phyloP scores from a whole-genome alignment of 2,797 vertebrate genomes.

The Enteromius viviparus region DNA sequence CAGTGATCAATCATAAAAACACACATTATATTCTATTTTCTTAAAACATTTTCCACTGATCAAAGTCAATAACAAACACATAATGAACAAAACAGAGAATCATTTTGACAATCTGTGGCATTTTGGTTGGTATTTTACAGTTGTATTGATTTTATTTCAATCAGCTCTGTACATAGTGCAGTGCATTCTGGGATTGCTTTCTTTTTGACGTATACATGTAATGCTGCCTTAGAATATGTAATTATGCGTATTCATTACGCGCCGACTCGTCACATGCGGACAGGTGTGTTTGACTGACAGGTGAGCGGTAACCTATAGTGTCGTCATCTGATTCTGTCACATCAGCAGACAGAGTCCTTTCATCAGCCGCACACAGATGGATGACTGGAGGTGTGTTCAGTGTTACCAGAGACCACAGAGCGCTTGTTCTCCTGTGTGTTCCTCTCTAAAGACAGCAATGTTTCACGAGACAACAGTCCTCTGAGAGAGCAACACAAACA shows the following conservation, averaged over 20 bases:
- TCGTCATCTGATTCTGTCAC: constrained; percentile 45
- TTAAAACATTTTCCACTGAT: not conserved
- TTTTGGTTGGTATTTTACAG: not conserved
- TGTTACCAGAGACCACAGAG: constrained; percentile 49
- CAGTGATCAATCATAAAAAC: not conserved
- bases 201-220: not conserved
- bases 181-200: constrained; percentile 1
- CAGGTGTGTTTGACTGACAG: constrained; percentile 32
- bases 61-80: not conserved
- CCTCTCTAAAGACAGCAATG: constrained; percentile 33
- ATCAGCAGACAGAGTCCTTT: constrained; percentile 47
- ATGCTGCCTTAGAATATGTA: not conserved
- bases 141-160: constrained; percentile 39
- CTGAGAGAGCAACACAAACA: constrained; percentile 29
- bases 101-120: not conserved
- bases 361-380: constrained; percentile 57
- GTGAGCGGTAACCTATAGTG: constrained; percentile 13
- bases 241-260: not conserved
- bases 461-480: constrained; percentile 37
- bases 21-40: not conserved
- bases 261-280: not conserved
- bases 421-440: constrained; percentile 45
- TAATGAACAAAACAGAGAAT: not conserved
- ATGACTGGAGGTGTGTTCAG: constrained; percentile 50
- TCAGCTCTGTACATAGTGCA: not conserved